These are phyloP conservation scores for Galeopsomyia nigrocyanea DNA, from an alignment of 2,888 invertebrate genomes.

Conservation along the genomic window DNA sequence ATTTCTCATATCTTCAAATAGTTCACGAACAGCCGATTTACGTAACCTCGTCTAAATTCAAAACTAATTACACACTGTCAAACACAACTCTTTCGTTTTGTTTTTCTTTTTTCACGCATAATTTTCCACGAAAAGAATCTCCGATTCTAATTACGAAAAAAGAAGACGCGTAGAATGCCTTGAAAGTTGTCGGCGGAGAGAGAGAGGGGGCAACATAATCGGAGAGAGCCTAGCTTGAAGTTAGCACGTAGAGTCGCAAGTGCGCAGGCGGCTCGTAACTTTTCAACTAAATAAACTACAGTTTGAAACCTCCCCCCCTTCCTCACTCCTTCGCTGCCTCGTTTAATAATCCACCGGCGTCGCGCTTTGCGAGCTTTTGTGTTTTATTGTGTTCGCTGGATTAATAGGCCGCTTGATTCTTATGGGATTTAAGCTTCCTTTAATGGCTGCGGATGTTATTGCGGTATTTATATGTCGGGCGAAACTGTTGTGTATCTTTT, in stretches of 20 bases:
- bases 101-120: no score
- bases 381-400: constrained; percentile 5
- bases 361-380: background rate
- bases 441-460: no score
- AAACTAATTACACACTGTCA: no score
- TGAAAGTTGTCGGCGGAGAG: constrained; percentile 1
- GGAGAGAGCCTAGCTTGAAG: constrained; percentile 20
- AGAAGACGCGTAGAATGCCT: background rate
- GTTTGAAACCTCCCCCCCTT: constrained; percentile 54
- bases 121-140: no score
- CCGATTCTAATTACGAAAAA: background rate
- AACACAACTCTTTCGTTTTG: no score
- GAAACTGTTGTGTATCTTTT: no score
- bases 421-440: background rate
- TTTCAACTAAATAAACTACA: constrained; percentile 60
- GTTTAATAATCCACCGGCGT: constrained; percentile 3
- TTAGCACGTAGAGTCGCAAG: constrained; percentile 49
- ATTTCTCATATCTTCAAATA: no score
- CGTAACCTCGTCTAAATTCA: no score
- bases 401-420: constrained; percentile 48
- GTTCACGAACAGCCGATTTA: no score
- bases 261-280: constrained; percentile 53
- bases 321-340: constrained; percentile 43
- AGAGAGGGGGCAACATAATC: constrained; percentile 8
- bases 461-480: no score